A percentile compares a stretch with the other conserved stretches of the same genome.
Evolutionary conservation across 2,797 vertebrate species (phyloP).

Genomic region (Lagodon rhomboides): DNA sequence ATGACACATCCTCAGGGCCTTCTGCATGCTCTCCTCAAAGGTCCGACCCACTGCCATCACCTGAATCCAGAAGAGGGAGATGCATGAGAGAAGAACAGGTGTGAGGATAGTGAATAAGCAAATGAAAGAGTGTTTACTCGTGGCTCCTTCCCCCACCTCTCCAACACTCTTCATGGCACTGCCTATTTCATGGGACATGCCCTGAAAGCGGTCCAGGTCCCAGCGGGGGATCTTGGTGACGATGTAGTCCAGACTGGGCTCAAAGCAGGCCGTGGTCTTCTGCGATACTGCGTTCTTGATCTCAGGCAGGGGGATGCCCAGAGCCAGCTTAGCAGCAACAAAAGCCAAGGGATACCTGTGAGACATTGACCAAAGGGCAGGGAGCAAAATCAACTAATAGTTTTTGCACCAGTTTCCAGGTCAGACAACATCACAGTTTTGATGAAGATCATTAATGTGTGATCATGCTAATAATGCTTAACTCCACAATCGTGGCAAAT

Average conservation of each 20-base stretch:
- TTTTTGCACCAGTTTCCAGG: neutral
- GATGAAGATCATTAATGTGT: too few relatives aligned
- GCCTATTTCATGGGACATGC: conserved; percentile 89
- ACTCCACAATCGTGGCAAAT: too few relatives aligned
- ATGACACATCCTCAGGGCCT: conserved; percentile 96
- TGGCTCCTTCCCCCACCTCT: conserved; percentile 85
- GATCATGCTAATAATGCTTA: too few relatives aligned
- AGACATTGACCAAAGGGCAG: neutral
- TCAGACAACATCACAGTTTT: too few relatives aligned
- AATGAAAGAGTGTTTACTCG: neutral
- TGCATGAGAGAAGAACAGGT: neutral
- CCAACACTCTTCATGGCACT: conserved; percentile 98
- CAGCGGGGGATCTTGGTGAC: conserved; percentile 97
- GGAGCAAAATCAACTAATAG: neutral
- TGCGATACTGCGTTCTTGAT: conserved; percentile 94
- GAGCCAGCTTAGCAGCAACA: conserved; percentile 94
- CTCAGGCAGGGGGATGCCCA: conserved; percentile 94
- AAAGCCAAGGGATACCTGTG: conserved; percentile 95
- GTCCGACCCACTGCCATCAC: conserved; percentile 96
- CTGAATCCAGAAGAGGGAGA: conserved; percentile 76
- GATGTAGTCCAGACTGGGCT: conserved; percentile 96
- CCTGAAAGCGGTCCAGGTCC: conserved; percentile 96
- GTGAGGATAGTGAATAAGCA: neutral
- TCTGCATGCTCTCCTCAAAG: conserved; percentile 96
- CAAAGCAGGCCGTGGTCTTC: conserved; percentile 95